Percentiles rank a stretch among this genome's conserved stretches.
phyloP scores from a whole-genome alignment of 2,797 vertebrate genomes.

The Picus viridis region DNA sequence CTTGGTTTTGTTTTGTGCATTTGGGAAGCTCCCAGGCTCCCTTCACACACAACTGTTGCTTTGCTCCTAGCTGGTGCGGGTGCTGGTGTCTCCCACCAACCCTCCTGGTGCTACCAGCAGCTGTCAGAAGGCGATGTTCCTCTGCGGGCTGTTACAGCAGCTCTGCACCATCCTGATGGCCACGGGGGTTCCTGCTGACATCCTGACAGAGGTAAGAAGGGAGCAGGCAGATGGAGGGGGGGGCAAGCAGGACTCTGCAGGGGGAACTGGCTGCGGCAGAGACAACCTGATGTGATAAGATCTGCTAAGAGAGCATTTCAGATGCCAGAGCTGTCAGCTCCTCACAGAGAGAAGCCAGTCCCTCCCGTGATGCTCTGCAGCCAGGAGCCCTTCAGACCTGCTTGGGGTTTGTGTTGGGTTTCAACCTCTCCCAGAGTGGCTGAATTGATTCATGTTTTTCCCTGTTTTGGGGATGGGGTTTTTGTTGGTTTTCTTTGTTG shows the following conservation, averaged over 20 bases:
- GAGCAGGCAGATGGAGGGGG: fast-evolving
- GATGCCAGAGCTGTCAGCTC: background rate
- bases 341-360: background rate
- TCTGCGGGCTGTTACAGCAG: constrained; percentile 95
- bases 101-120: constrained; percentile 93
- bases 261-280: background rate
- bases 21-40: background rate
- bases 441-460: background rate
- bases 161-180: constrained; percentile 98
- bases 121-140: constrained; percentile 97
- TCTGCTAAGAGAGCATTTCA: background rate
- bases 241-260: background rate
- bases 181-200: constrained; percentile 95
- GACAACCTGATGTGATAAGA: fast-evolving
- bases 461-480: background rate
- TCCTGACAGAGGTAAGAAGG: constrained; percentile 91
- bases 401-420: background rate
- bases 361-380: fast-evolving
- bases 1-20: fast-evolving
- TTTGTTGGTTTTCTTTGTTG: background rate
- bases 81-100: constrained; percentile 95
- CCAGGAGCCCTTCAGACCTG: background rate
- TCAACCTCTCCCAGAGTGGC: background rate
- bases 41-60: fast-evolving
- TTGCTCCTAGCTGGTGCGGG: constrained; percentile 87